Conservation (phyloP, 2,113 vertebrate species). For the Lota lota region DNA sequence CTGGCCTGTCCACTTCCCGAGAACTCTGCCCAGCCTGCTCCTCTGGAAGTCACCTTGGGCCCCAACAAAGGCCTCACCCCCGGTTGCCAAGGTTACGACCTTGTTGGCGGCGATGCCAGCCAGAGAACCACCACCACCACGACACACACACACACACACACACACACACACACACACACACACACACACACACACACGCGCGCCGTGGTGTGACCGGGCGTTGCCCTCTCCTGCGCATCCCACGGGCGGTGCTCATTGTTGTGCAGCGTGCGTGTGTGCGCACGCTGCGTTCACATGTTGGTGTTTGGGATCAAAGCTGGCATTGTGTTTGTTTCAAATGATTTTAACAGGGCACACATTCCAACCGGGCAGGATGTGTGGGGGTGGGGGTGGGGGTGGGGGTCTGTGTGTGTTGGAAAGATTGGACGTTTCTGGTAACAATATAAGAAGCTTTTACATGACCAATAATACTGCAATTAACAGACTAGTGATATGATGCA, state of each 20-base stretch:
- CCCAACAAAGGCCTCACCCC: conserved; percentile 52
- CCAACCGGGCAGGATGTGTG: conserved; percentile 28
- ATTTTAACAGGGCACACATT: conserved; percentile 40
- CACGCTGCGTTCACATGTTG: neutral
- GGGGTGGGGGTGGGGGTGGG: conserved; percentile 15
- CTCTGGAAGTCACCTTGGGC: conserved; percentile 52
- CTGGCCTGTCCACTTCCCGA: neutral
- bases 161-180: neutral
- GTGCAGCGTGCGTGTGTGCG: neutral
- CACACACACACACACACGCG: neutral
- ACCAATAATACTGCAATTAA: no score
- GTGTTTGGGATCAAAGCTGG: conserved; percentile 60
- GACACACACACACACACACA: neutral
- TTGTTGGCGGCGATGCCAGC: conserved; percentile 43
- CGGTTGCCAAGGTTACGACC: conserved; percentile 52
- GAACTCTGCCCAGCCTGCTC: conserved; percentile 50
- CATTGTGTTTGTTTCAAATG: conserved; percentile 52
- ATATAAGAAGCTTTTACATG: no score
- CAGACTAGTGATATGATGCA: no score
- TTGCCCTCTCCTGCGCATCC: neutral
- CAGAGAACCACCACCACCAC: conserved; percentile 17
- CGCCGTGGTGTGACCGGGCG: neutral
- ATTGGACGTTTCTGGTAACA: no score
- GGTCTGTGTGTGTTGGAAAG: neutral
- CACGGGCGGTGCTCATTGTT: neutral